Conservation (phyloP, 2,113 vertebrate genomes). For the Rhipidura dahli region DNA sequence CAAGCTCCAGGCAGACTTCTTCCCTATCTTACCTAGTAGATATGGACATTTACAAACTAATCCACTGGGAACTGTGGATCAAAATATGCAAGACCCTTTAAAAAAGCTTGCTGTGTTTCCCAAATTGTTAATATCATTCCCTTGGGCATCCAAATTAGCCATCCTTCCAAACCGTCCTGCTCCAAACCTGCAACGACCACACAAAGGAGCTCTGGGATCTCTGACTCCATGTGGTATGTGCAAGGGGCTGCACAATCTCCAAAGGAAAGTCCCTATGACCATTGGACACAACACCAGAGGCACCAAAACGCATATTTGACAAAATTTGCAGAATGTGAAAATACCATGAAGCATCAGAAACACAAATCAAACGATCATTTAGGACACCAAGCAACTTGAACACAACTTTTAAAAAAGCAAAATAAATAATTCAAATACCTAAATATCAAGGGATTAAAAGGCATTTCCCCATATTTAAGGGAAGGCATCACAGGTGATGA, state of each 20-base stretch:
- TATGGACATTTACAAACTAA: neutral
- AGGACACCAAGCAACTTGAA: constrained; percentile 24
- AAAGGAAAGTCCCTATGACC: neutral
- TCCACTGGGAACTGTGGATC: neutral
- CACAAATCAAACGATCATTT: neutral
- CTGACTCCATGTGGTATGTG: neutral
- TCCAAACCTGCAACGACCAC: neutral
- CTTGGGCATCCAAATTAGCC: neutral
- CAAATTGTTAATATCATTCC: neutral
- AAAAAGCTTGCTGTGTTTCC: neutral
- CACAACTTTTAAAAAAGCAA: neutral
- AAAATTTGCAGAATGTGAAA: neutral
- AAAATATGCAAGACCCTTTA: neutral
- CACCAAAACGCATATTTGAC: neutral
- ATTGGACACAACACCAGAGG: neutral
- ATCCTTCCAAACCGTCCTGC: neutral
- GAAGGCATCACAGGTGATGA: constrained; percentile 47
- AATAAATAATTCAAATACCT: constrained; percentile 56
- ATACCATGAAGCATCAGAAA: neutral
- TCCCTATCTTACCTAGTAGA: neutral
- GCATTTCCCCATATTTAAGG: constrained; percentile 34
- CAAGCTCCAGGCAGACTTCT: neutral
- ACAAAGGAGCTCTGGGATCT: neutral
- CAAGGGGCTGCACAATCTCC: neutral
- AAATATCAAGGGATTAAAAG: constrained; percentile 38